These are phyloP conservation scores for Nebria ingens DNA, from an alignment of 1,140 invertebrate genomes.

Conservation along the genomic window DNA sequence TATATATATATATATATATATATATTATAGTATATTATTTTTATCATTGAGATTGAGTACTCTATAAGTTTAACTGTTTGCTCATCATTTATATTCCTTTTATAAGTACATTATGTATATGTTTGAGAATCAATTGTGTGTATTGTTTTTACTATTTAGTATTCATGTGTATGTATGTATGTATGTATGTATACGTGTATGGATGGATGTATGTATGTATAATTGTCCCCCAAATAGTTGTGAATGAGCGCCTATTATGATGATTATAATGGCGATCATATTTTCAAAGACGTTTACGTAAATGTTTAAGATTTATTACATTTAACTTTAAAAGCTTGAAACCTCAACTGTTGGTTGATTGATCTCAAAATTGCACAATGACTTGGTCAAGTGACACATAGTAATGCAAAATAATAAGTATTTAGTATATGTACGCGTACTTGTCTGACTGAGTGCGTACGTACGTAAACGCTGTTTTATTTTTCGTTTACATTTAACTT, in stretches of 20 bases:
- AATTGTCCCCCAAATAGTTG: too few relatives aligned
- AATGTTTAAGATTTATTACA: background rate
- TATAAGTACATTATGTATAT: conserved; percentile 21
- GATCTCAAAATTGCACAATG: conserved; percentile 7
- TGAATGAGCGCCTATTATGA: background rate
- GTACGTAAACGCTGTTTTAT: background rate
- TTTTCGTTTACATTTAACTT: background rate
- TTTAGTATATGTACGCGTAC: background rate
- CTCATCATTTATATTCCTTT: conserved; percentile 30
- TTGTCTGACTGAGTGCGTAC: background rate
- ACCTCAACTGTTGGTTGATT: conserved; percentile 3
- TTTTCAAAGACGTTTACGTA: too few relatives aligned
- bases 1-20: too few relatives aligned
- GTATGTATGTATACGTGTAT: background rate
- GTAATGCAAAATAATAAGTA: background rate
- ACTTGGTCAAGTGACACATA: background rate
- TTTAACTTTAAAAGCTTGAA: background rate
- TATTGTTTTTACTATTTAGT: conserved; percentile 11
- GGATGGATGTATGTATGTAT: background rate
- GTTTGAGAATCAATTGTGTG: background rate
- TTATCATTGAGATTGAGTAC: conserved; percentile 8
- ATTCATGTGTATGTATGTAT: too few relatives aligned
- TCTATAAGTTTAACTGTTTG: background rate
- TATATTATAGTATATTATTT: too few relatives aligned
- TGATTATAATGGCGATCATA: too few relatives aligned